Evolutionary conservation across 2,113 vertebrate species (phyloP).

Genomic region (Notechis scutatus): DNA sequence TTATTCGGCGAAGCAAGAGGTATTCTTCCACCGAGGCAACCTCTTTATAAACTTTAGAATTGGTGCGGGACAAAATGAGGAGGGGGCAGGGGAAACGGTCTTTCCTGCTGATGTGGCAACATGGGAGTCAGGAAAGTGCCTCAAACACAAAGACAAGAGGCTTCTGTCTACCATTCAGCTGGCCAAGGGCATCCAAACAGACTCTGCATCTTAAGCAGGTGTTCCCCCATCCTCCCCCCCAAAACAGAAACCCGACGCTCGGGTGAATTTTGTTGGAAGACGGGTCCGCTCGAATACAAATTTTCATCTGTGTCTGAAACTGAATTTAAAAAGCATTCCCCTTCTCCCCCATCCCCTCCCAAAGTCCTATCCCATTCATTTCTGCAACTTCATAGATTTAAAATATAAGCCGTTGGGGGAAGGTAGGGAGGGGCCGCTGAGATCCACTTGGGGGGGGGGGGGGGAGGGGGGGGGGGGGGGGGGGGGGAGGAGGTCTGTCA

Average conservation of each 20-base stretch:
- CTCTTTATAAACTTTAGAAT: conserved; percentile 32
- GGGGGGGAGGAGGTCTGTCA: conserved; percentile 45
- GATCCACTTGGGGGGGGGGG: not conserved
- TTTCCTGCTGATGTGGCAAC: conserved; percentile 54
- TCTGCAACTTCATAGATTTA: conserved; percentile 17
- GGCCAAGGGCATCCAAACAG: conserved; percentile 30
- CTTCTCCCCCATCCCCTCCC: fast-evolving
- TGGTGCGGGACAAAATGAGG: conserved; percentile 29
- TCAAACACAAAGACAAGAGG: conserved; percentile 32
- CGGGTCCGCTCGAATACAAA: not conserved
- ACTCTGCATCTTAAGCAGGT: conserved; percentile 1
- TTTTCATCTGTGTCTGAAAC: not conserved
- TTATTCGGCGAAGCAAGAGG: conserved; percentile 21
- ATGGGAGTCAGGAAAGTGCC: conserved; percentile 31
- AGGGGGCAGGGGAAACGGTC: not conserved
- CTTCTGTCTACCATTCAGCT: conserved; percentile 37
- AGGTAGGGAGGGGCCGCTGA: not conserved
- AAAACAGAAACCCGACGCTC: not conserved
- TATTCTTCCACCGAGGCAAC: not conserved
- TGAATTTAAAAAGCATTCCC: not conserved
- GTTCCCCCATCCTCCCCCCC: not conserved
- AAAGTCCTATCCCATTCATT: not conserved
- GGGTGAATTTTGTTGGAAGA: not conserved
- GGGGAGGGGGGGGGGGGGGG: fast-evolving
- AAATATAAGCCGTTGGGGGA: conserved; percentile 19